Percentiles rank a stretch among this genome's conserved stretches.
Conservation (phyloP, 2,797 vertebrate species). For the Trematomus bernacchii region DNA sequence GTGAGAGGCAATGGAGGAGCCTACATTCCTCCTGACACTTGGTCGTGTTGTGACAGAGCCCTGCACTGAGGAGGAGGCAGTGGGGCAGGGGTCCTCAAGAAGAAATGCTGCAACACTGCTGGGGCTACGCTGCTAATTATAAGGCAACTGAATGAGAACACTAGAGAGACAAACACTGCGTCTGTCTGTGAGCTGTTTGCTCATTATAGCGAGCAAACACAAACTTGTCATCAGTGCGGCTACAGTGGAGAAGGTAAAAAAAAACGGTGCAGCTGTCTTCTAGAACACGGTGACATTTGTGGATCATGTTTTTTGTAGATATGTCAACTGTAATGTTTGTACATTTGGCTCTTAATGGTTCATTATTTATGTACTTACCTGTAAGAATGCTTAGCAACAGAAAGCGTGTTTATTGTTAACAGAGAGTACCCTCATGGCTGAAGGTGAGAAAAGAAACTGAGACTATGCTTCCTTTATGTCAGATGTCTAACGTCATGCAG, state of each 20-base stretch:
- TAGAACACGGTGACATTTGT: slow-evolving; percentile 34
- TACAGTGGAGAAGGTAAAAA: slow-evolving; percentile 25
- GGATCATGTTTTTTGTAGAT: slow-evolving; percentile 13
- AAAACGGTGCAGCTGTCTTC: slow-evolving; percentile 33
- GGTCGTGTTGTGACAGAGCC: slow-evolving; percentile 80
- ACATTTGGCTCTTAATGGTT: slow-evolving; percentile 6
- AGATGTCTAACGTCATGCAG: slow-evolving; percentile 27
- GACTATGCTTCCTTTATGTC: slow-evolving; percentile 18
- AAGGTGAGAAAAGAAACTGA: slow-evolving; percentile 28
- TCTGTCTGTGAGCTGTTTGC: slow-evolving; percentile 46
- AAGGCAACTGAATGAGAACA: slow-evolving; percentile 51
- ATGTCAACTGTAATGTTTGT: slow-evolving; percentile 22
- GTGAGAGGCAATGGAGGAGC: slow-evolving; percentile 41
- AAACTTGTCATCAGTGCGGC: slow-evolving; percentile 50
- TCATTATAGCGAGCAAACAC: slow-evolving; percentile 60
- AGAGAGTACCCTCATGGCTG: background rate
- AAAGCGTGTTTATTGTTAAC: slow-evolving; percentile 22
- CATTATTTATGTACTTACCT: background rate
- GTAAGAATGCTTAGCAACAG: background rate
- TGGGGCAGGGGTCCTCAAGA: slow-evolving; percentile 36
- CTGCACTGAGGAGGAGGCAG: slow-evolving; percentile 37
- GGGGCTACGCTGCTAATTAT: slow-evolving; percentile 54
- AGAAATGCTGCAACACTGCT: slow-evolving; percentile 13
- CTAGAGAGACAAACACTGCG: slow-evolving; percentile 47
- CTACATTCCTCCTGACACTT: slow-evolving; percentile 71